Percentiles rank a stretch among this genome's conserved stretches.
phyloP scores from a whole-genome alignment of 2,113 vertebrate species.

The Centropristis striata region DNA sequence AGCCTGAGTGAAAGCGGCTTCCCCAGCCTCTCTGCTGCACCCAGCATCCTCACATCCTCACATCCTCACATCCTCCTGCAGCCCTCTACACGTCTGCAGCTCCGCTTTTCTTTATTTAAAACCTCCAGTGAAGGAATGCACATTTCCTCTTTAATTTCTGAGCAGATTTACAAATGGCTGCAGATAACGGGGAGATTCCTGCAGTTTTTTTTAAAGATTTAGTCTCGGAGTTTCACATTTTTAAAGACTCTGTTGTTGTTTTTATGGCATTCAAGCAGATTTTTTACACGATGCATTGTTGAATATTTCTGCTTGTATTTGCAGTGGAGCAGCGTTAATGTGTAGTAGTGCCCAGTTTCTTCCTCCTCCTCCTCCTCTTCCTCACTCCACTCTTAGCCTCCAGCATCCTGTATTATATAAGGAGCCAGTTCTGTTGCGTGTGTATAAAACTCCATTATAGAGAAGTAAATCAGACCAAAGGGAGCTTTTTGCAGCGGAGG shows the following conservation, averaged over 20 bases:
- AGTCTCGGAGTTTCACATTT: not conserved
- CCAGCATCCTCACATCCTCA: not conserved
- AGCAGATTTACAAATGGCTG: not conserved
- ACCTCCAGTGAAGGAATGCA: not conserved
- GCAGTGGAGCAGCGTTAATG: not conserved
- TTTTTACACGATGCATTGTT: not conserved
- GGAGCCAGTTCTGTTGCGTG: constrained; percentile 34
- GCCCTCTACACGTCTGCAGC: constrained; percentile 7
- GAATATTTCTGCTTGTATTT: not conserved
- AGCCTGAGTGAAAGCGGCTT: constrained; percentile 40
- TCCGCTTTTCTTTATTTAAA: not conserved
- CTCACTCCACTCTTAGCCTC: constrained; percentile 24
- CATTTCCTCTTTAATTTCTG: not conserved
- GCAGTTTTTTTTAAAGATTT: not conserved
- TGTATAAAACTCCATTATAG: constrained; percentile 45
- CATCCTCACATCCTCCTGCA: constrained; percentile 6
- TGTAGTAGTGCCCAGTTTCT: constrained; percentile 12
- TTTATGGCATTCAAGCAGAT: not conserved
- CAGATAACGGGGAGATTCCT: not conserved
- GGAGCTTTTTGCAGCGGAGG: constrained; percentile 17
- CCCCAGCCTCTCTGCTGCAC: constrained; percentile 45
- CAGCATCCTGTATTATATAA: constrained; percentile 60
- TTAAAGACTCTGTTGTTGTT: not conserved
- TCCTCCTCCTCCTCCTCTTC: too few relatives aligned
- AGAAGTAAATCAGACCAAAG: constrained; percentile 47